Evolutionary conservation across 2,888 invertebrate species (phyloP).

Genomic region (Eurytoma adleriae): DNA sequence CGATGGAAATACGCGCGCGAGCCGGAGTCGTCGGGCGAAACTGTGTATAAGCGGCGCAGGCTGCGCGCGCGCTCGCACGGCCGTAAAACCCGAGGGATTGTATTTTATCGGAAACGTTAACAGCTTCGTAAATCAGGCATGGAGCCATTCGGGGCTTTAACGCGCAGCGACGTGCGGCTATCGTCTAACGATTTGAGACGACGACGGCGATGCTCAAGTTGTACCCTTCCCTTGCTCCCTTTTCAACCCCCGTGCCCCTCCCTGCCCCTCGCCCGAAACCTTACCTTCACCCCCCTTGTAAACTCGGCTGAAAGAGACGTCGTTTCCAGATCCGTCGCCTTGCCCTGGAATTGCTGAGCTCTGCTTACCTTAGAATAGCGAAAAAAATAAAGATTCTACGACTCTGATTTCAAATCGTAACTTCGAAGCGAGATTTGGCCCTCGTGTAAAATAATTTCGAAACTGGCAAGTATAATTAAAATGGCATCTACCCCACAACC

Average conservation of each 20-base stretch:
- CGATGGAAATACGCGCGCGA: conserved; percentile 45
- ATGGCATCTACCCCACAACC: too few relatives aligned
- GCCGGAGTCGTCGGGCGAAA: conserved; percentile 32
- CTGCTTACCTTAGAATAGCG: background rate
- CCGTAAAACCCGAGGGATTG: conserved; percentile 69
- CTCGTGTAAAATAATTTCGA: too few relatives aligned
- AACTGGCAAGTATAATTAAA: too few relatives aligned
- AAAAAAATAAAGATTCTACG: background rate
- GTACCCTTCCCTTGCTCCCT: conserved; percentile 8
- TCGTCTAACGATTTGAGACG: conserved; percentile 66
- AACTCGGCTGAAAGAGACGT: conserved; percentile 47
- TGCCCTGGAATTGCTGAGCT: conserved; percentile 19
- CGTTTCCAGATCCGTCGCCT: conserved; percentile 47
- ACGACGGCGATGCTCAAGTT: conserved; percentile 44
- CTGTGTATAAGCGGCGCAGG: conserved; percentile 14
- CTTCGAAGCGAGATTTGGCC: too few relatives aligned
- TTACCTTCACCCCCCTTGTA: conserved; percentile 5
- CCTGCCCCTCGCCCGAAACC: background rate
- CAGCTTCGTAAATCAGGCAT: conserved; percentile 70
- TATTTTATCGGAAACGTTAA: conserved; percentile 74
- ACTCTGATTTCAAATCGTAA: too few relatives aligned
- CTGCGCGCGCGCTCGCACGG: conserved; percentile 42
- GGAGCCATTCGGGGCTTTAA: conserved; percentile 65
- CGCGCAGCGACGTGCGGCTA: conserved; percentile 58
- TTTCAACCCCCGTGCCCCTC: background rate